phyloP scores from a whole-genome alignment of 92 coral and sea anemone genomes.

The Heteractis magnifica region DNA sequence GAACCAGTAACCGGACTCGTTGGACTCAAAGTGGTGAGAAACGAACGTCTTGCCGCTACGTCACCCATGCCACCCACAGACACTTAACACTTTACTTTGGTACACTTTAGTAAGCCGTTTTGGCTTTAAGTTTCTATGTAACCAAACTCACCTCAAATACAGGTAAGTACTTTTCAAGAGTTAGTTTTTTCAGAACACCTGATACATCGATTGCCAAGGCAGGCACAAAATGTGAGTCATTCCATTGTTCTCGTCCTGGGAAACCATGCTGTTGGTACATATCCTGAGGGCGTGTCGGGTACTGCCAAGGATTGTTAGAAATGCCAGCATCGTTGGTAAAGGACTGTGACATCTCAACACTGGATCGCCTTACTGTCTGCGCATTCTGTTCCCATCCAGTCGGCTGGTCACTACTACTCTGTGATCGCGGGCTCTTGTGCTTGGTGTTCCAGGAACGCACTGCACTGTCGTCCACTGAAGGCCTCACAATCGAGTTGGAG shows the following conservation, averaged over 20 bases:
- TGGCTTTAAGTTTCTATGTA: background rate
- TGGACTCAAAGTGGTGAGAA: too few relatives aligned
- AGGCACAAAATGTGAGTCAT: slow-evolving; percentile 46
- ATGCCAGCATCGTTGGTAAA: slow-evolving; percentile 53
- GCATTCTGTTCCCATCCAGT: slow-evolving; percentile 64
- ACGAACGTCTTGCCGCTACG: too few relatives aligned
- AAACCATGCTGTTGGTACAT: slow-evolving; percentile 62
- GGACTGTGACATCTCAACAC: slow-evolving; percentile 64
- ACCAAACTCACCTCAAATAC: slow-evolving; percentile 72
- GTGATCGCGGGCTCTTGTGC: slow-evolving; percentile 84
- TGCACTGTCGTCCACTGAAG: slow-evolving; percentile 90
- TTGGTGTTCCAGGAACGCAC: slow-evolving; percentile 88
- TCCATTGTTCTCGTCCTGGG: slow-evolving; percentile 76
- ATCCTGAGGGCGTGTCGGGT: slow-evolving; percentile 65
- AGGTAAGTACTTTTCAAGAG: slow-evolving; percentile 79
- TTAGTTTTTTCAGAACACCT: slow-evolving; percentile 66
- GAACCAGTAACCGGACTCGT: too few relatives aligned
- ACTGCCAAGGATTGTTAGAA: slow-evolving; percentile 70
- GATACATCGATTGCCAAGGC: slow-evolving; percentile 56
- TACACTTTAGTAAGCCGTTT: background rate
- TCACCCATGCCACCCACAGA: too few relatives aligned
- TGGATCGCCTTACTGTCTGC: slow-evolving; percentile 68
- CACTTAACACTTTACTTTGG: background rate
- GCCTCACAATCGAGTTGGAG: slow-evolving; percentile 67
- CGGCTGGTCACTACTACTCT: slow-evolving; percentile 76